These are phyloP conservation scores for Otis tarda DNA, from an alignment of 2,113 vertebrate genomes.

Conservation along the genomic window DNA sequence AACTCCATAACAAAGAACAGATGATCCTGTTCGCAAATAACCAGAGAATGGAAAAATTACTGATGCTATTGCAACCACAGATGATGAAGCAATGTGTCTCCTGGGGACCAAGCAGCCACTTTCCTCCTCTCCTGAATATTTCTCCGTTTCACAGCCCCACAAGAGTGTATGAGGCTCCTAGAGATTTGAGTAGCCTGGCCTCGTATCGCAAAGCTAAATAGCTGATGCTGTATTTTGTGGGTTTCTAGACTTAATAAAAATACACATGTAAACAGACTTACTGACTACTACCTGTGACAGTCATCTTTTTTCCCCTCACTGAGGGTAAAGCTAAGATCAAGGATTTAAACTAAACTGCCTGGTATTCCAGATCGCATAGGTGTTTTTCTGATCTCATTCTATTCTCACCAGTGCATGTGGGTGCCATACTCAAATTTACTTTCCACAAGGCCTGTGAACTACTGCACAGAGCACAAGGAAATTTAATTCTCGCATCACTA, in stretches of 20 bases:
- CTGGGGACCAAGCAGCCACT: not conserved
- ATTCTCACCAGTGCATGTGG: not conserved
- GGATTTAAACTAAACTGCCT: not conserved
- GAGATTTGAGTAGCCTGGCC: not conserved
- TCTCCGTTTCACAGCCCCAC: not conserved
- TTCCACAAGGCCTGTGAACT: not conserved
- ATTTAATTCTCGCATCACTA: not conserved
- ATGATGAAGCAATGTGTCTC: not conserved
- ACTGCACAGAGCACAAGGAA: not conserved
- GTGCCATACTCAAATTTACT: not conserved
- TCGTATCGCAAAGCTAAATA: not conserved
- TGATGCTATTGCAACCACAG: not conserved
- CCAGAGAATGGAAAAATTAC: not conserved
- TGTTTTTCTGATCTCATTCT: not conserved
- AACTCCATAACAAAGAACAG: constrained; percentile 99
- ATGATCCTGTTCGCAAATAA: constrained; percentile 83
- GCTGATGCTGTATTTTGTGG: not conserved
- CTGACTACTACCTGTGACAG: not conserved
- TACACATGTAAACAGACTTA: not conserved
- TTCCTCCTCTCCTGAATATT: not conserved
- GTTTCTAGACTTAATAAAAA: not conserved
- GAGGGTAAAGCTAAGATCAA: not conserved
- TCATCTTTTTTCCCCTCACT: not conserved
- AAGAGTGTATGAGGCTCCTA: not conserved
- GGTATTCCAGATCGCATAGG: not conserved